Evolutionary conservation across 2,113 vertebrate species (phyloP).

Genomic region (Crotalus helleri): DNA sequence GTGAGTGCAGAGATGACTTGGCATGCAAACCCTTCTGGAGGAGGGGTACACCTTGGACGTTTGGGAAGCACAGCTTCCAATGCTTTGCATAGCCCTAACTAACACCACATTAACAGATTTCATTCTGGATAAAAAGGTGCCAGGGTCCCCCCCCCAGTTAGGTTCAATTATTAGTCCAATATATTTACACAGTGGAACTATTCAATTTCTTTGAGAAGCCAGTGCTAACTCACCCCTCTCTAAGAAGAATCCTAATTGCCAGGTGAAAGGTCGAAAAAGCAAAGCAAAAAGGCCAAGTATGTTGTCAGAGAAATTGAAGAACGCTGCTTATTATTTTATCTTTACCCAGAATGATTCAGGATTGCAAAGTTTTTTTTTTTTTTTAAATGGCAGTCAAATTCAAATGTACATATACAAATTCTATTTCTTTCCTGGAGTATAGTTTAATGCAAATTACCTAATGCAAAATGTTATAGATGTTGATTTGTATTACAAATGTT

Average conservation of each 20-base stretch:
- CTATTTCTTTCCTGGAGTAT: background rate
- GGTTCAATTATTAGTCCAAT: conserved; percentile 30
- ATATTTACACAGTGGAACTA: conserved; percentile 60
- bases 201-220: conserved; percentile 47
- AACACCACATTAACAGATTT: conserved; percentile 38
- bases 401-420: background rate
- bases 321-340: background rate
- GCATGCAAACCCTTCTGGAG: background rate
- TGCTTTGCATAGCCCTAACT: background rate
- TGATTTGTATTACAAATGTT: background rate
- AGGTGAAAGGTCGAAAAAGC: conserved; percentile 49
- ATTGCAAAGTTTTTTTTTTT: background rate
- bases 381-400: background rate
- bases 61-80: background rate
- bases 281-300: conserved; percentile 36
- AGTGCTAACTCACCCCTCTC: conserved; percentile 33
- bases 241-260: conserved; percentile 53
- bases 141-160: background rate
- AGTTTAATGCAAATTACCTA: background rate
- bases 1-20: background rate
- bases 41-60: background rate
- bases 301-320: conserved; percentile 33
- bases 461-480: background rate
- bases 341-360: background rate
- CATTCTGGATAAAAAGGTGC: conserved; percentile 1